Base-by-base conservation (phyloP, 2,888 invertebrate genomes). In the Drosophila prostipennis region DNA sequence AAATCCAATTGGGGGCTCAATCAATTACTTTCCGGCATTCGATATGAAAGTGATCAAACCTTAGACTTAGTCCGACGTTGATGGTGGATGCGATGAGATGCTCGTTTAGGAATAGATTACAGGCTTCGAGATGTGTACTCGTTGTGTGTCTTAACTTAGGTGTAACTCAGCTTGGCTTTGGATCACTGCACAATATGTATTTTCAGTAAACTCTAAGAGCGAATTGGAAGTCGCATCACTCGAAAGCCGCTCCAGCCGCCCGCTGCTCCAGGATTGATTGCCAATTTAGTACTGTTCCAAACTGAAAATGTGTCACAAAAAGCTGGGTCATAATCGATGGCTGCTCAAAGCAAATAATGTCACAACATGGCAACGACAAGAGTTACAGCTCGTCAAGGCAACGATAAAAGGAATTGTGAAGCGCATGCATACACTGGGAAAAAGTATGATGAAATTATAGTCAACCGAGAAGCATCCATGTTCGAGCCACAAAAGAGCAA, bases 1-100 rank as follows among this genome's bases (percentile, higher is more conserved):
- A 61, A 80, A 86, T 85, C 75, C 78, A 83, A 86, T 84, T 88
- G 87, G 80, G 88, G 88, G 86, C 85, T 85, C 88, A 51, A 72
- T 83, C 88, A 85, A 85, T 88, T 85, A 86, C 80, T 88, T 80
- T 71, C 65, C 86, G 71, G 87, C 67, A 77, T 51, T 80, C 74
- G 76, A 76, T 72, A 51, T n/a, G 49, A 45, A 42, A 49, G 34
- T 52, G 39, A 54, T 11, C 36, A 36, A 37, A 40, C 59, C n/a
- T 14, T 36, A 45, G 34, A 71, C 51, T 51, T 49, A 61, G 54
- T 55, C 72, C 52, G 23, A 26, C n/a, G 7, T 10, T 32, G 36
- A 23, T 16, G 23, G 23, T 54, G 39, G n/a, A 55, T 48, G 32
- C 14, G 40, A 51, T 57, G 49, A 60, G 39, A 55, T 56, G 43